Base-by-base conservation (phyloP, 2,113 vertebrate species). In the Tachysurus fulvidraco region DNA sequence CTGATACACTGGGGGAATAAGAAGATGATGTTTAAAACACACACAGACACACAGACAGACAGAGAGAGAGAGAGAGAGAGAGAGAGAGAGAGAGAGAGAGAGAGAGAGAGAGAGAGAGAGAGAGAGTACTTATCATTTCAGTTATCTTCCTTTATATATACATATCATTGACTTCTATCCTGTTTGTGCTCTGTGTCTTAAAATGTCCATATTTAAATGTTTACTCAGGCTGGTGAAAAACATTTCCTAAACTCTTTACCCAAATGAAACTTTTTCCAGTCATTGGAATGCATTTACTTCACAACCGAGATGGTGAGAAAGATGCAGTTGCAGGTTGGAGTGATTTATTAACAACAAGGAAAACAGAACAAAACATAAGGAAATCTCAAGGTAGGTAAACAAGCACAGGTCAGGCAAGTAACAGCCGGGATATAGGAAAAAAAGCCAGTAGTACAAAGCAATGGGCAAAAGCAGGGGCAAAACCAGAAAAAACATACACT, bases 31-130 rank as follows among this genome's bases (percentile, higher is more conserved):
- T 0, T 17, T 54, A 50, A 30, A 57, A 36, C 36, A 36, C 36
- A 36, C 36, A 36, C 36, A 36, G 1, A 36, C 36, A 36, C 36
- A 36, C 36, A 36, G 36, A 36, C 36, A 36, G 36, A 36, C 28
- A 54, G 11, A 21, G 16, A 23, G 46, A 25, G 17, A 3, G 60
- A 65, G 81, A 4, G 36, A 44, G 57, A 83, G 87, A 86, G 88
- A 88, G 85, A 50, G 46, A 50, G 46, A 50, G 46, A 50, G 28
- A 54, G 11, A 21, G 25, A 23, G 46, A 25, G 17, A 9, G 60
- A 65, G 81, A 11, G 21, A 44, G 57, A 62, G 52, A 36, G 50
- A 57, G 59, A 50, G 7, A 13, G 79, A 44, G 57, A 8, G 59
- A 17, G 55, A 19, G 55, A 23, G 76, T 83, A 67, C 62, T 64